Evolutionary conservation across 1,140 invertebrate species (phyloP).

Genomic region (Drosophila subpulchrella): DNA sequence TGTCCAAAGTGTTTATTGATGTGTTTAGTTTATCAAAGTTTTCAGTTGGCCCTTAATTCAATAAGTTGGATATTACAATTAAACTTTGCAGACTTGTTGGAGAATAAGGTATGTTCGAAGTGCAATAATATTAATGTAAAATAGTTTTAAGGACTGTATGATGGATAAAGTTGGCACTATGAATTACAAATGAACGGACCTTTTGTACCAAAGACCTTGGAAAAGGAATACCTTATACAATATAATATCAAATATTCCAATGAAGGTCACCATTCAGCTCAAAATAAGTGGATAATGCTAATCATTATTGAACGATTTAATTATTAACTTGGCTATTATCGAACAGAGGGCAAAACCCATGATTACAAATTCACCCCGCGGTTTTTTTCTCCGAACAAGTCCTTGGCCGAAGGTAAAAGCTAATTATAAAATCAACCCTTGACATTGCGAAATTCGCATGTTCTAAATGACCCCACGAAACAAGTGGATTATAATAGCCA

Average conservation of each 20-base stretch:
- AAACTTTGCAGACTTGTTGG: neutral
- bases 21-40: neutral
- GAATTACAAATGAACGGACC: too few relatives aligned
- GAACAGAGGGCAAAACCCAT: neutral
- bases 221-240: too few relatives aligned
- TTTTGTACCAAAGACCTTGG: neutral
- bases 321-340: neutral
- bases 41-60: too few relatives aligned
- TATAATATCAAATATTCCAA: too few relatives aligned
- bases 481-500: neutral
- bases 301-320: neutral
- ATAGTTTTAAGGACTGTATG: neutral
- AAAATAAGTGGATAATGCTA: neutral
- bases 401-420: neutral
- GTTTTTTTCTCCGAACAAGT: neutral
- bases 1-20: too few relatives aligned
- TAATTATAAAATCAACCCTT: conserved; percentile 5
- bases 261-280: too few relatives aligned
- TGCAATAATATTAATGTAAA: neutral
- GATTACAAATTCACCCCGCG: neutral
- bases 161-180: too few relatives aligned
- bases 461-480: neutral
- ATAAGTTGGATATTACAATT: neutral
- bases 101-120: too few relatives aligned
- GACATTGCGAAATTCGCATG: conserved; percentile 7